Percentiles rank a stretch among this genome's conserved stretches.
phyloP scores from a whole-genome alignment of 2,888 invertebrate genomes.

The Nephrotoma guestfalica region DNA sequence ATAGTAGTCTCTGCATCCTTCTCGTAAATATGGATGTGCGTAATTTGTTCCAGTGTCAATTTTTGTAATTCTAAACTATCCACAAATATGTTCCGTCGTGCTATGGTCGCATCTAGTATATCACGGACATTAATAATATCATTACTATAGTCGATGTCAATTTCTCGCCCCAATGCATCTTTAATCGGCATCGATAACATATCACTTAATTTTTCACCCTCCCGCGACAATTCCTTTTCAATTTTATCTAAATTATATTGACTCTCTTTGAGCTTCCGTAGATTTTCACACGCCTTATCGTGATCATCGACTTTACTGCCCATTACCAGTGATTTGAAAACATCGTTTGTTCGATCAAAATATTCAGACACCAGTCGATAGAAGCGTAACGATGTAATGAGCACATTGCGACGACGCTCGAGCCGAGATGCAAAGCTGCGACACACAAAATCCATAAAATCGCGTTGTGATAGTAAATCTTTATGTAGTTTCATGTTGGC shows the following conservation, averaged over 20 bases:
- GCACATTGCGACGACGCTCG: slow-evolving; percentile 54
- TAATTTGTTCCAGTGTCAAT: slow-evolving; percentile 61
- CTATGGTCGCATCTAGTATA: slow-evolving; percentile 51
- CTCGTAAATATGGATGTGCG: slow-evolving; percentile 61
- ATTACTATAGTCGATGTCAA: slow-evolving; percentile 52
- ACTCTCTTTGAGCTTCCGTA: slow-evolving; percentile 43
- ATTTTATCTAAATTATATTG: slow-evolving; percentile 45
- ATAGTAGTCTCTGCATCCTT: slow-evolving; percentile 60
- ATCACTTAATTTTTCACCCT: slow-evolving; percentile 63
- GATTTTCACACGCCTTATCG: slow-evolving; percentile 38
- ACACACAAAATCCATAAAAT: slow-evolving; percentile 72
- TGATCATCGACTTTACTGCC: slow-evolving; percentile 42
- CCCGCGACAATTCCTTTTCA: slow-evolving; percentile 51
- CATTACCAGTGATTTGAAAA: slow-evolving; percentile 51
- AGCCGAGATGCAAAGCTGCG: slow-evolving; percentile 60
- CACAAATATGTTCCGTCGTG: slow-evolving; percentile 53
- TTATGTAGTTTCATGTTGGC: slow-evolving; percentile 37
- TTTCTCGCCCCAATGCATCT: slow-evolving; percentile 56
- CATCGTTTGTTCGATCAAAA: slow-evolving; percentile 49
- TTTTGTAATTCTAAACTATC: slow-evolving; percentile 63
- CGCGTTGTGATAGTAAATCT: slow-evolving; percentile 55
- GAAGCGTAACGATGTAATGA: slow-evolving; percentile 60
- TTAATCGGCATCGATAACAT: slow-evolving; percentile 65
- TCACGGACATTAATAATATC: slow-evolving; percentile 59
- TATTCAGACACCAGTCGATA: slow-evolving; percentile 61